phyloP scores from a whole-genome alignment of 2,113 vertebrate genomes.

The Carassius auratus region DNA sequence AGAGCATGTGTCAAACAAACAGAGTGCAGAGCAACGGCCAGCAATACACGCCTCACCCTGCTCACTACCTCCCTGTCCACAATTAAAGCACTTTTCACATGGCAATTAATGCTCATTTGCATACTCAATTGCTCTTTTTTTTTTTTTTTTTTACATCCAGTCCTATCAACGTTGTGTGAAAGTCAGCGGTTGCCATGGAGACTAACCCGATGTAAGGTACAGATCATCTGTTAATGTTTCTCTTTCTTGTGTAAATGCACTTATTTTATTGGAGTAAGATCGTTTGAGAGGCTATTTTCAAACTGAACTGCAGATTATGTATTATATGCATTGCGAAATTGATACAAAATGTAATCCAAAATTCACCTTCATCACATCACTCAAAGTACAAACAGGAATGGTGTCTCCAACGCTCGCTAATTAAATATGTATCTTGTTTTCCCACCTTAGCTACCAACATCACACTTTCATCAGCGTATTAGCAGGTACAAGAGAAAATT shows the following conservation, averaged over 20 bases:
- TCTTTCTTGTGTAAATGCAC: conserved; percentile 38
- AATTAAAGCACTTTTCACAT: conserved; percentile 56
- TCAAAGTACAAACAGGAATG: background rate
- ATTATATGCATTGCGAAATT: background rate
- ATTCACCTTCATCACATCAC: background rate
- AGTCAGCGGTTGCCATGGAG: conserved; percentile 58
- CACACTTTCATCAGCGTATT: conserved; percentile 22
- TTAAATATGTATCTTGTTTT: conserved; percentile 28
- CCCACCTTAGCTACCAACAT: background rate
- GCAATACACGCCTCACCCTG: background rate
- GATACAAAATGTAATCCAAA: background rate
- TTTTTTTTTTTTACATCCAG: conserved; percentile 36
- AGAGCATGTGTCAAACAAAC: conserved; percentile 33
- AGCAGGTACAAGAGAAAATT: conserved; percentile 30
- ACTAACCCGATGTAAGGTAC: conserved; percentile 35
- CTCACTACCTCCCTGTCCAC: conserved; percentile 25
- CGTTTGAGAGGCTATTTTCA: background rate
- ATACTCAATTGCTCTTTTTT: conserved; percentile 46
- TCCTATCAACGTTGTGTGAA: conserved; percentile 49
- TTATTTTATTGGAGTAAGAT: conserved; percentile 16
- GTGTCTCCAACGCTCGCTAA: background rate
- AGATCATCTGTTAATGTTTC: conserved; percentile 41
- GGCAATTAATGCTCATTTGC: conserved; percentile 62
- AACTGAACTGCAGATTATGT: conserved; percentile 1
- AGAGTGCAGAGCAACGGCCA: background rate